These are phyloP conservation scores for Tipula helvola DNA, from an alignment of 2,888 invertebrate genomes.

Conservation along the genomic window DNA sequence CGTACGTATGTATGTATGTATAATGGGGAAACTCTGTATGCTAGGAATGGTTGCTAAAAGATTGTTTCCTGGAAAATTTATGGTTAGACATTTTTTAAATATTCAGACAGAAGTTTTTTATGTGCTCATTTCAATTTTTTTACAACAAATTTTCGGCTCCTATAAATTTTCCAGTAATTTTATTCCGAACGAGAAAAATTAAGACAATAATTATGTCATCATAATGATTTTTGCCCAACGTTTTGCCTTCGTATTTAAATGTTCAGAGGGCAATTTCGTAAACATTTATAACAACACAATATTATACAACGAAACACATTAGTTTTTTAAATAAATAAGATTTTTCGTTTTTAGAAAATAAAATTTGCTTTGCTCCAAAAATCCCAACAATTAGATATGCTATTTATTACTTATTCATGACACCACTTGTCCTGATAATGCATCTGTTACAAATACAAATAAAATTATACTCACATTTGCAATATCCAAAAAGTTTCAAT, in stretches of 20 bases:
- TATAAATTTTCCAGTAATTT: not conserved
- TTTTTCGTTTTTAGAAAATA: not conserved
- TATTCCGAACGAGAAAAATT: not conserved
- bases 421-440: not conserved
- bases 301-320: not conserved
- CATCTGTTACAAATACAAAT: not conserved
- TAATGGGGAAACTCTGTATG: not conserved
- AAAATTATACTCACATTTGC: slow-evolving; percentile 7
- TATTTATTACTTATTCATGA: not conserved
- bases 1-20: not conserved
- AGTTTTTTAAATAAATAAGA: not conserved
- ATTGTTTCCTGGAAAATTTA: not conserved
- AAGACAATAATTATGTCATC: not conserved
- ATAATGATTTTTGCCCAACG: not conserved
- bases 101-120: not conserved
- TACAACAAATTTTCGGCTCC: not conserved
- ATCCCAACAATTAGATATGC: not conserved
- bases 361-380: not conserved
- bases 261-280: not conserved
- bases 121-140: not conserved
- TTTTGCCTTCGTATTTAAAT: not conserved
- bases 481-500: not conserved
- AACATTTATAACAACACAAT: not conserved
- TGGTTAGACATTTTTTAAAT: not conserved
- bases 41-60: not conserved